These are phyloP conservation scores for Camarhynchus parvulus DNA, from an alignment of 2,113 vertebrate species.

Conservation along the genomic window DNA sequence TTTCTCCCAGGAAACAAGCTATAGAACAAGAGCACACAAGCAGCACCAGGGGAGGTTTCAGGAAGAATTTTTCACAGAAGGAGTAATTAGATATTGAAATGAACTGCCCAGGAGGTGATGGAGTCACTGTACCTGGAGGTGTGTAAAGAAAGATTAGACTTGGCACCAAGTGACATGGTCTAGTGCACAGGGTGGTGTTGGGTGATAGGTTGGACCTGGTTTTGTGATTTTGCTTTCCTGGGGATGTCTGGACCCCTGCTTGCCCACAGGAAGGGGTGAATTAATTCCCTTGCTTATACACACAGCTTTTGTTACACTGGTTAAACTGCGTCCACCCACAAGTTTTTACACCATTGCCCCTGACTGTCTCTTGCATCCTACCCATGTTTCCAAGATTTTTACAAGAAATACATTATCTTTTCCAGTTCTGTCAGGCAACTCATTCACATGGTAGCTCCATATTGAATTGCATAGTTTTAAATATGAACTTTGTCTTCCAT, in stretches of 20 bases:
- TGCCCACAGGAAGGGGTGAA: neutral
- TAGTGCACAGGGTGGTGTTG: no score
- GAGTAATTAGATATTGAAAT: neutral
- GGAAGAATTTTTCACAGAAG: neutral
- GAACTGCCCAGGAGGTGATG: neutral
- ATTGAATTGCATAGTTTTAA: neutral
- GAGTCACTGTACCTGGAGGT: no score
- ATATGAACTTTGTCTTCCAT: neutral
- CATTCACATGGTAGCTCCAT: neutral
- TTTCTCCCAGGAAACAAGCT: neutral
- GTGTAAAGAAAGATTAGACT: neutral
- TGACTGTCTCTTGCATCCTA: neutral
- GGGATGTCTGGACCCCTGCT: neutral
- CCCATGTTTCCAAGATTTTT: neutral
- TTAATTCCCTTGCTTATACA: accelerated
- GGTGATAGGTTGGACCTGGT: neutral
- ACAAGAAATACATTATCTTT: neutral
- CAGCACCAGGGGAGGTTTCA: neutral
- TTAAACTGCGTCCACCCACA: neutral
- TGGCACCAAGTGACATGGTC: neutral
- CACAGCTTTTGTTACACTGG: neutral
- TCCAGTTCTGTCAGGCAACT: neutral
- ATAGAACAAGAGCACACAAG: neutral
- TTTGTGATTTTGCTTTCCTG: neutral
- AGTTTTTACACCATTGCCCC: neutral